Base-by-base conservation (phyloP, 53 echinoderm and acorn worm genomes). In the Mesocentrotus franciscanus region DNA sequence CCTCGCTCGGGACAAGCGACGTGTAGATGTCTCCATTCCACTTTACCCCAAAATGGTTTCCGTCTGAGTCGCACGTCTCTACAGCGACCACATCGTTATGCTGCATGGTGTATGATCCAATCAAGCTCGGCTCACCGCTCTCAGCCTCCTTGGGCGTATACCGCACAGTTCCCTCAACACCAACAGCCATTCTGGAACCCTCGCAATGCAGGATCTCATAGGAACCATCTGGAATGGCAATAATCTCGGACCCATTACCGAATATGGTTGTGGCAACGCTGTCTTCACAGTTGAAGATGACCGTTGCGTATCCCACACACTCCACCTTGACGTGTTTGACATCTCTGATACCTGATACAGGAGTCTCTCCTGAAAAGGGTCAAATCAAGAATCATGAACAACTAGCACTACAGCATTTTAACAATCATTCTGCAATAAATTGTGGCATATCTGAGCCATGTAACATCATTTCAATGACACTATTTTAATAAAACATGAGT, bases 201-300 rank as follows among this genome's bases (percentile, higher is more conserved):
- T 97, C 98, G 30, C 96, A 96, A 90, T 99, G 99, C 26, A 99
- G 96, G 13, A 99, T 95, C 93, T 99, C 97, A 87, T 96, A 99
- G 13, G 99, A 96, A 59, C 99, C 99, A 90, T 99, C 97, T 2
- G 99, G 99, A 68, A 98, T 97, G 95, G 97, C 98, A 9, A 98
- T 93, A 42, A 99, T 96, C 94, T 98, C 96, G 6, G 99, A 96
- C 17, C 99, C 99, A 76, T 97, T 99, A 39, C 98, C 98, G 74
- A 99, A 99, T 68, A 99, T 96, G 59, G 99, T 99, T 3, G 98
- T 98, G 10, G 99, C 98, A 64, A 99, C 95, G 90, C 97, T 98
- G 89, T 98, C 97, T 26, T 99, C 97, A 32, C 98, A 96, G 95
- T 99, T 99, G 96, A 97, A 97, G 87, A 99, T 99, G 92, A 99